A percentile compares a stretch with the other conserved stretches of the same genome.
These are phyloP conservation scores for Jaculus jaculus DNA, from an alignment of 2,113 vertebrate genomes.

Conservation along the genomic window DNA sequence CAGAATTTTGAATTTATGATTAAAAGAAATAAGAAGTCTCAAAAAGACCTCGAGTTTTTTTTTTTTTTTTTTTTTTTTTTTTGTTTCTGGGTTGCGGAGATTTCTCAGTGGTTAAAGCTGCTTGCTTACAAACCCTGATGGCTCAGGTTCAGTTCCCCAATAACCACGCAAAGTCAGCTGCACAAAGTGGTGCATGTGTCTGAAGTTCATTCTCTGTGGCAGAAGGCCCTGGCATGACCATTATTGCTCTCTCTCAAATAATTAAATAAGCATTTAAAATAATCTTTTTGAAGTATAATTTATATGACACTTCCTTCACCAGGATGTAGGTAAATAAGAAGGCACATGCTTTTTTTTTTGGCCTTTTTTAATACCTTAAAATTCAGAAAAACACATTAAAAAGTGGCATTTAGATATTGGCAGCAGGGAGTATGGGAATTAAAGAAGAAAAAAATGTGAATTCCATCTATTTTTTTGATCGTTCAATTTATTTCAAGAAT, in stretches of 20 bases:
- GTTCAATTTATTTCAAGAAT: neutral
- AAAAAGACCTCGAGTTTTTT: slow-evolving; percentile 14
- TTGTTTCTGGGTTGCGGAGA: neutral
- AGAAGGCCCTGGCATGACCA: too few species aligned
- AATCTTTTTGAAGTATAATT: slow-evolving; percentile 7
- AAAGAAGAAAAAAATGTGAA: neutral
- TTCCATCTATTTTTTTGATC: neutral
- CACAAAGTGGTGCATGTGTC: too few species aligned
- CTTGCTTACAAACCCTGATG: too few species aligned
- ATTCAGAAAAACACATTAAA: neutral
- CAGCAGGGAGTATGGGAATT: neutral
- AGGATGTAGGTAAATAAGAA: neutral
- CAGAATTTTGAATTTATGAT: too few species aligned
- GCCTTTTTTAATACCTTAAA: neutral
- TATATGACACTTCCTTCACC: neutral
- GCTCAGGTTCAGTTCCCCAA: too few species aligned
- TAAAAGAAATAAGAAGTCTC: slow-evolving; percentile 14
- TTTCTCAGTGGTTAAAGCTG: too few species aligned
- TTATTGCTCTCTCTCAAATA: too few species aligned
- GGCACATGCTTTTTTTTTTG: neutral
- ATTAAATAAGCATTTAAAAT: neutral
- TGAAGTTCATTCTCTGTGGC: too few species aligned
- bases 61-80: neutral
- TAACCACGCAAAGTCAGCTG: too few species aligned
- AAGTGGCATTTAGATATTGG: neutral